phyloP scores from a whole-genome alignment of 2,888 invertebrate species.

The Miltochrista miniata region DNA sequence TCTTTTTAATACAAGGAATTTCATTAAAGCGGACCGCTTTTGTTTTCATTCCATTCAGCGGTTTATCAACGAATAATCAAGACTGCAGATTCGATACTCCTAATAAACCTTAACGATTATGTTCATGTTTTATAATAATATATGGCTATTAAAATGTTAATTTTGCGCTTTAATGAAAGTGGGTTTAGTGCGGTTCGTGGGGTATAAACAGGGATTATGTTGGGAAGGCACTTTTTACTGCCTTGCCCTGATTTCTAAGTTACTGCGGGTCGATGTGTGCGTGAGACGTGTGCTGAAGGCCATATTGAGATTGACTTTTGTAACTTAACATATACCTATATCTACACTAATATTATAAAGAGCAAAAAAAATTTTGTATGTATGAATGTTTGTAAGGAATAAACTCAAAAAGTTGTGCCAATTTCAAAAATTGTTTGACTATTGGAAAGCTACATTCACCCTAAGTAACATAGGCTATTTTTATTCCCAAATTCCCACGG shows the following conservation, averaged over 20 bases:
- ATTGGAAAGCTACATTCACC: no score
- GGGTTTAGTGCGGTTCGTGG: conserved; percentile 70
- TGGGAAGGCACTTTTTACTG: conserved; percentile 70
- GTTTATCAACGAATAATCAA: conserved; percentile 52
- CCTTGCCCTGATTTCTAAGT: conserved; percentile 63
- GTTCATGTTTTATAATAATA: conserved; percentile 71
- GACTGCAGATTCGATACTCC: conserved; percentile 46
- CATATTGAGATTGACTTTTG: conserved; percentile 1
- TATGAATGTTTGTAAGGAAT: no score
- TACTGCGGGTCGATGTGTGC: conserved; percentile 30
- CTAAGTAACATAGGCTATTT: no score
- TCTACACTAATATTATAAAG: no score
- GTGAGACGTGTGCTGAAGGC: conserved; percentile 10
- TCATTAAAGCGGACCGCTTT: conserved; percentile 12
- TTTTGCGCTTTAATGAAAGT: conserved; percentile 77
- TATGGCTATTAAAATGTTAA: conserved; percentile 81
- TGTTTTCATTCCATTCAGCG: conserved; percentile 27
- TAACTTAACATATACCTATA: no score
- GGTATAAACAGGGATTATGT: conserved; percentile 72
- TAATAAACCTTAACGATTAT: conserved; percentile 64
- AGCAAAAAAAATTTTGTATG: no score
- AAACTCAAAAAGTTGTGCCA: no score
- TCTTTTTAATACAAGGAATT: conserved; percentile 10
- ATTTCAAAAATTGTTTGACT: no score
- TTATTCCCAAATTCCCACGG: no score